Evolutionary conservation across 2,888 invertebrate species (phyloP).

Genomic region (Dicyrtomina minuta): DNA sequence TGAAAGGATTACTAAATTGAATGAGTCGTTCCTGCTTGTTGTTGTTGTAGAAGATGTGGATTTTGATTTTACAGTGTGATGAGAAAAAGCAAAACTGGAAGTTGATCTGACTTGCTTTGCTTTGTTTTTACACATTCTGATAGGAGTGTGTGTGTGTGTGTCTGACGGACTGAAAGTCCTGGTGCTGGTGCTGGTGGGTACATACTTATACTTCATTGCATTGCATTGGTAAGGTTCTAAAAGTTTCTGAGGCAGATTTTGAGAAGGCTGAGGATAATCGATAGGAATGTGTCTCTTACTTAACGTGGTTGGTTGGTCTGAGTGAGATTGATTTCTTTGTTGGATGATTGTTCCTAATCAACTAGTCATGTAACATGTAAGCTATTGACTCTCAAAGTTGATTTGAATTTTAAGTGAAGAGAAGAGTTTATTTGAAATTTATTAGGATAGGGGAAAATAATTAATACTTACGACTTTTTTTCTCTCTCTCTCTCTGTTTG

Average conservation of each 20-base stretch:
- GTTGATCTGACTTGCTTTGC: constrained; percentile 5
- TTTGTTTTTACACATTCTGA: neutral
- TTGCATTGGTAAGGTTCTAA: too few species aligned
- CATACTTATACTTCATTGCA: too few species aligned
- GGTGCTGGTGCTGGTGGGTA: too few species aligned
- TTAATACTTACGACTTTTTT: neutral
- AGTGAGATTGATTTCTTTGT: constrained; percentile 21
- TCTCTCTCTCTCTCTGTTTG: too few species aligned
- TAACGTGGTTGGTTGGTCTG: neutral
- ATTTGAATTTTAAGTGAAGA: constrained; percentile 14
- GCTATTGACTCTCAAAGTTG: constrained; percentile 14
- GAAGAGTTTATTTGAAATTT: constrained; percentile 7
- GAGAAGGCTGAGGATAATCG: neutral
- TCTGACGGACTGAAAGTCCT: too few species aligned
- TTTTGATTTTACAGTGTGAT: constrained; percentile 11
- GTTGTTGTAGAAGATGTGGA: neutral
- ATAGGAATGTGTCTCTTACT: constrained; percentile 15
- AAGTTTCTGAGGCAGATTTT: neutral
- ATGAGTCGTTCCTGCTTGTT: constrained; percentile 21
- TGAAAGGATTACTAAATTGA: constrained; percentile 29
- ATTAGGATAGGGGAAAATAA: constrained; percentile 21
- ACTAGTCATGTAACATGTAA: constrained; percentile 7
- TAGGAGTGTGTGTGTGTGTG: neutral
- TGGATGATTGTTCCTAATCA: constrained; percentile 3
- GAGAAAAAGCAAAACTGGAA: constrained; percentile 15